A percentile compares a stretch with the other conserved stretches of the same genome.
These are phyloP conservation scores for Agonopterix heracliana DNA, from an alignment of 2,888 invertebrate genomes.

Conservation along the genomic window DNA sequence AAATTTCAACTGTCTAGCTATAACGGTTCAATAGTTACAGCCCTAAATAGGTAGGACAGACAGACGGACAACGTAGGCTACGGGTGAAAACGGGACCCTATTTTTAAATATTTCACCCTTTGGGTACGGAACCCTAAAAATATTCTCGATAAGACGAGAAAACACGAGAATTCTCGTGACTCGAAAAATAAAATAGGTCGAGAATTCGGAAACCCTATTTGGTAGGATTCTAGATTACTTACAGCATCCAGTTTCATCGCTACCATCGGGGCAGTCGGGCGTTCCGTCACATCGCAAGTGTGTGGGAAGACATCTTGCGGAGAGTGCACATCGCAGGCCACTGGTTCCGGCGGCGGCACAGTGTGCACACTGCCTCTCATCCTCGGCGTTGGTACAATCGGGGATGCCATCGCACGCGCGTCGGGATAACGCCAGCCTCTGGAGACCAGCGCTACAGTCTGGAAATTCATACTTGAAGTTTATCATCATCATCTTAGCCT, in stretches of 20 bases:
- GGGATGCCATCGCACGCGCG: conserved; percentile 90
- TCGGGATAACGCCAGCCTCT: conserved; percentile 83
- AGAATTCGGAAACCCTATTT: too few species aligned
- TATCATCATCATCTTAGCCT: too few species aligned
- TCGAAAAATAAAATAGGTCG: too few species aligned
- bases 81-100: too few species aligned
- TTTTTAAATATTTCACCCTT: too few species aligned
- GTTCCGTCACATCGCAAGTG: conserved; percentile 87
- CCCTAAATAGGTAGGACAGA: too few species aligned
- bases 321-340: conserved; percentile 86
- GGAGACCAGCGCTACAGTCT: conserved; percentile 86
- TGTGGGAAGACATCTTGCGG: conserved; percentile 83
- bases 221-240: conserved; percentile 50
- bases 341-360: conserved; percentile 79
- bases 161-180: too few species aligned
- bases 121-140: too few species aligned
- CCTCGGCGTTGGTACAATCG: conserved; percentile 89
- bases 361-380: conserved; percentile 87
- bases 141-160: too few species aligned
- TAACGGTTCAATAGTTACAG: too few species aligned
- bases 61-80: too few species aligned
- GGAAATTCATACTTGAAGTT: conserved; percentile 8
- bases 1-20: too few species aligned
- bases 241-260: conserved; percentile 92
- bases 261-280: conserved; percentile 89